These are phyloP conservation scores for Drosophila paranaensis DNA, from an alignment of 2,888 invertebrate genomes.

Conservation along the genomic window DNA sequence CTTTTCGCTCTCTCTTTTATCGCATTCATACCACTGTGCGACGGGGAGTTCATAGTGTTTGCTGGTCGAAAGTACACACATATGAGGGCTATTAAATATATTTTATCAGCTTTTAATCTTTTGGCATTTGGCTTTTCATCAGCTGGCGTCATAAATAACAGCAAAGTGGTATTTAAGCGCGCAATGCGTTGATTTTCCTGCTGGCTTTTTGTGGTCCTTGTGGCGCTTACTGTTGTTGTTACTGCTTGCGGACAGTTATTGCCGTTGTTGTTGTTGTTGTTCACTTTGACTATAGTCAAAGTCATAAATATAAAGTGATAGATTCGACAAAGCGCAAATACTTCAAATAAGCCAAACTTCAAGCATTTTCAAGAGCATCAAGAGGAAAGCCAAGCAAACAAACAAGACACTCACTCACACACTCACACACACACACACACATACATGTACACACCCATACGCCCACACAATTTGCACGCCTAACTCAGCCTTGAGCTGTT, in stretches of 20 bases:
- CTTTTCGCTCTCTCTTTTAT: neutral
- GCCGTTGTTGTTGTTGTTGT: constrained; percentile 28
- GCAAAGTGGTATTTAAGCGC: constrained; percentile 70
- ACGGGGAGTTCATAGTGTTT: constrained; percentile 30
- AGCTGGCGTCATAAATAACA: constrained; percentile 79
- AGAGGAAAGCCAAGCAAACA: constrained; percentile 15
- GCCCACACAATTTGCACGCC: constrained; percentile 16
- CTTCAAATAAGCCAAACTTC: constrained; percentile 34
- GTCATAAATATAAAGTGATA: constrained; percentile 77
- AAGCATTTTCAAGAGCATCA: constrained; percentile 29
- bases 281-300: constrained; percentile 48
- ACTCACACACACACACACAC: neutral
- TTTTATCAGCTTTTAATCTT: constrained; percentile 79
- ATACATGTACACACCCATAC: neutral
- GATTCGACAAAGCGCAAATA: constrained; percentile 54
- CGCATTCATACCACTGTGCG: neutral
- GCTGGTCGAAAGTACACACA: constrained; percentile 20
- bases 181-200: constrained; percentile 53
- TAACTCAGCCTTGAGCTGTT: constrained; percentile 39
- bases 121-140: constrained; percentile 80
- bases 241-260: neutral
- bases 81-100: constrained; percentile 75
- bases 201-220: constrained; percentile 30
- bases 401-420: constrained; percentile 2
- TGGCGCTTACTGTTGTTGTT: constrained; percentile 16